phyloP scores from a whole-genome alignment of 2,113 vertebrate species.

The Xyliphius kryptos region DNA sequence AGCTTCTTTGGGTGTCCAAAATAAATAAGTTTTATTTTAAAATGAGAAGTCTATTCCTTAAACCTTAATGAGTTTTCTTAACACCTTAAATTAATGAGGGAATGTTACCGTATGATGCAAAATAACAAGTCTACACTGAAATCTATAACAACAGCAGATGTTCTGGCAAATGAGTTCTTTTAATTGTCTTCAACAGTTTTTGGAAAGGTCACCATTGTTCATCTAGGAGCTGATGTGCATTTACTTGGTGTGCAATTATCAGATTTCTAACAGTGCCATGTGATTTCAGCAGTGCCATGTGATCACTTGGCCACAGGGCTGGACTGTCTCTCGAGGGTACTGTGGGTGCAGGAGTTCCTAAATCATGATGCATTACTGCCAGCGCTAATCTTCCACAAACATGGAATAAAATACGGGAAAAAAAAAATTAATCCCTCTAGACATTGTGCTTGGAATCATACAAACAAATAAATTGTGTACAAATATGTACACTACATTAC shows the following conservation, averaged over 20 bases:
- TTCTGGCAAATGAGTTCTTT: background rate
- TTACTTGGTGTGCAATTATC: background rate
- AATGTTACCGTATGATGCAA: background rate
- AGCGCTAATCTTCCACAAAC: too few relatives aligned
- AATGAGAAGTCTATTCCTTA: slow-evolving; percentile 2
- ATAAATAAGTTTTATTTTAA: slow-evolving; percentile 21
- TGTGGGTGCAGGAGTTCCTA: too few relatives aligned
- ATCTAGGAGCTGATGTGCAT: background rate
- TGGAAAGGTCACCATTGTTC: slow-evolving; percentile 6
- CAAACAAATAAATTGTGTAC: too few relatives aligned
- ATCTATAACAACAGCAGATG: background rate
- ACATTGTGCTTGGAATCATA: too few relatives aligned
- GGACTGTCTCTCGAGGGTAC: too few relatives aligned
- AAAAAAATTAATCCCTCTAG: too few relatives aligned
- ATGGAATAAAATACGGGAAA: too few relatives aligned
- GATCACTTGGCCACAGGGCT: too few relatives aligned
- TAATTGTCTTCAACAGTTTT: slow-evolving; percentile 12
- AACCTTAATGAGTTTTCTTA: slow-evolving; percentile 15
- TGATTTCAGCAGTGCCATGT: too few relatives aligned
- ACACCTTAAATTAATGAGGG: slow-evolving; percentile 9
- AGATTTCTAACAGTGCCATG: too few relatives aligned
- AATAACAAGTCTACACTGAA: slow-evolving; percentile 10
- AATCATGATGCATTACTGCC: too few relatives aligned
- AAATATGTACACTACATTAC: too few relatives aligned
- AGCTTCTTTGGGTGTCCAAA: slow-evolving; percentile 39